Percentiles rank a stretch among this genome's conserved stretches.
Conservation (phyloP, 2,113 vertebrate genomes). For the Jacana jacana region DNA sequence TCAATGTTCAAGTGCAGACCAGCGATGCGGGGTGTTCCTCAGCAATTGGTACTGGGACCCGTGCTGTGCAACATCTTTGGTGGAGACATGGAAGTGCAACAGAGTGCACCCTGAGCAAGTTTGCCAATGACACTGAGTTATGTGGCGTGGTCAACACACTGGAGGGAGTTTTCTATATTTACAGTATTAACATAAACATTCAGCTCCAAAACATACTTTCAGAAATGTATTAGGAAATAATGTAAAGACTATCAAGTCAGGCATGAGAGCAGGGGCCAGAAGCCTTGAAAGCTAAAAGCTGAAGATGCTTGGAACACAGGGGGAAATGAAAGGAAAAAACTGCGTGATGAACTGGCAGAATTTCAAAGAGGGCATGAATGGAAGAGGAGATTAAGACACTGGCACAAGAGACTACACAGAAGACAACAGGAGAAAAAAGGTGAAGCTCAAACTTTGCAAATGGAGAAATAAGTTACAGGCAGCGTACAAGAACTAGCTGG, state of each 20-base stretch:
- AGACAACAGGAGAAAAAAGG: not conserved
- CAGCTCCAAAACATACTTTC: too few relatives aligned
- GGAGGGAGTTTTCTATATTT: not conserved
- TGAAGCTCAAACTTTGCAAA: not conserved
- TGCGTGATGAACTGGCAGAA: not conserved
- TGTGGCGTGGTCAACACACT: not conserved
- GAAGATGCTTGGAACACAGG: not conserved
- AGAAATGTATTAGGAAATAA: not conserved
- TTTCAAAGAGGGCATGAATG: not conserved
- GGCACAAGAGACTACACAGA: not conserved
- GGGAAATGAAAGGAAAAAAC: not conserved
- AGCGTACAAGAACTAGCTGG: not conserved
- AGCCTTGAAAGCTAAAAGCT: not conserved
- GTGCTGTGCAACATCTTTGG: not conserved
- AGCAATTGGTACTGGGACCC: not conserved
- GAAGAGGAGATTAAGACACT: not conserved
- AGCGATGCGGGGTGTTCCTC: not conserved
- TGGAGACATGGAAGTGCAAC: not conserved
- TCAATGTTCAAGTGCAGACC: not conserved
- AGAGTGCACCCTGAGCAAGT: not conserved
- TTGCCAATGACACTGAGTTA: not conserved
- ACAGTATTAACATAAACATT: not conserved
- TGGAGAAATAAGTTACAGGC: not conserved
- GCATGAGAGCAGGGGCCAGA: not conserved
- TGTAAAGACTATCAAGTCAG: not conserved